A percentile compares a stretch with the other conserved stretches of the same genome.
Evolutionary conservation across 1,140 invertebrate genomes (phyloP).

Genomic region (Gonatopus flavifemur): DNA sequence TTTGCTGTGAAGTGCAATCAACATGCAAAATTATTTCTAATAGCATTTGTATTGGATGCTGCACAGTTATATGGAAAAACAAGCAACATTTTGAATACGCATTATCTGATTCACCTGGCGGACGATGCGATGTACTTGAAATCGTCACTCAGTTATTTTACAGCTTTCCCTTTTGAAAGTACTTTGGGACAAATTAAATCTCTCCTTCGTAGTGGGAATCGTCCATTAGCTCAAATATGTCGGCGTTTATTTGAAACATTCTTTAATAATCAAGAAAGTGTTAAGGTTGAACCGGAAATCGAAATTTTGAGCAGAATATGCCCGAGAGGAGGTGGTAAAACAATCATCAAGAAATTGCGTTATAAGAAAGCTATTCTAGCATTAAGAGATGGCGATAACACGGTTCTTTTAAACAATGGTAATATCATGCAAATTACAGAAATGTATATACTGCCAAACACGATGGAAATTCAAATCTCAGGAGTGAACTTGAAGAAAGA

Average conservation of each 20-base stretch:
- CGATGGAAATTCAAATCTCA: not conserved
- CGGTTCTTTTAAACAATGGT: not conserved
- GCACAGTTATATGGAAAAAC: conserved; percentile 11
- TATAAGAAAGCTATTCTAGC: not conserved
- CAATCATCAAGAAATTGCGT: not conserved
- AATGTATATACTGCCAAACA: not conserved
- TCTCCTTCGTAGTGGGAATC: not conserved
- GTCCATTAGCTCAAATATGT: no score
- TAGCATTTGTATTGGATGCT: conserved; percentile 17
- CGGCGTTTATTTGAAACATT: not conserved
- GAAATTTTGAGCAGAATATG: not conserved
- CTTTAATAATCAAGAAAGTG: not conserved
- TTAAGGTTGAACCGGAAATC: not conserved
- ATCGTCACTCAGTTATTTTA: not conserved
- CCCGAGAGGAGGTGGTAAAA: not conserved
- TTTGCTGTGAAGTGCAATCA: conserved; percentile 3
- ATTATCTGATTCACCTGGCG: conserved; percentile 19
- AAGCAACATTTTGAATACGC: conserved; percentile 19
- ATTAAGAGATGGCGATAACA: not conserved
- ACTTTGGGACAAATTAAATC: no score
- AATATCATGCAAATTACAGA: not conserved
- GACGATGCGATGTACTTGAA: not conserved
- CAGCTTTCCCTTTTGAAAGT: conserved; percentile 4
- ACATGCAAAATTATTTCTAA: conserved; percentile 14
- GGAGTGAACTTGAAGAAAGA: not conserved